Evolutionary conservation across 2,113 vertebrate genomes (phyloP).

Genomic region (Hippocampus comes): DNA sequence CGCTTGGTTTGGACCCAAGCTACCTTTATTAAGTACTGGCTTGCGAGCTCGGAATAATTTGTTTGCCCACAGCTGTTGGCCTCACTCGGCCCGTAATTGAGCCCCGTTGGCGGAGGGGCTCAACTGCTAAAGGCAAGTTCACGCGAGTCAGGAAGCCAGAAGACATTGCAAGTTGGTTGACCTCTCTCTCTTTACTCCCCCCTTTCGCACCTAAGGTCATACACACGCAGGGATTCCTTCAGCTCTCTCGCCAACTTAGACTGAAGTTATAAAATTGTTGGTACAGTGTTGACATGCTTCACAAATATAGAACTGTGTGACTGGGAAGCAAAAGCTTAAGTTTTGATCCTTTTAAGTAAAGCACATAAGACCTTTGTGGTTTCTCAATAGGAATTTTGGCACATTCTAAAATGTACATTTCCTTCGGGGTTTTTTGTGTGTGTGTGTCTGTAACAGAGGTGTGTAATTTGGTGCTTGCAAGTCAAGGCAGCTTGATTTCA

Average conservation of each 20-base stretch:
- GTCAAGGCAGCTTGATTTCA: too few relatives aligned
- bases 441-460: too few relatives aligned
- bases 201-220: neutral
- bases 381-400: too few relatives aligned
- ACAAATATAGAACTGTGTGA: neutral
- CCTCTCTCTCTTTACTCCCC: neutral
- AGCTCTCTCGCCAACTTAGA: neutral
- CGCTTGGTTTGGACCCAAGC: conserved; percentile 16
- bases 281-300: neutral
- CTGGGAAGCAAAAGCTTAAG: neutral
- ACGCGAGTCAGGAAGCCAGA: conserved; percentile 33
- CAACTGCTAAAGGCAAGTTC: conserved; percentile 31
- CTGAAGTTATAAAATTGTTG: neutral
- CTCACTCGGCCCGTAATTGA: conserved; percentile 5
- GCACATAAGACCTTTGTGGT: too few relatives aligned
- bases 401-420: too few relatives aligned
- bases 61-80: conserved; percentile 16
- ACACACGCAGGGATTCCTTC: neutral
- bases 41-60: neutral
- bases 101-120: conserved; percentile 11
- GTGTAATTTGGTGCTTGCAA: too few relatives aligned
- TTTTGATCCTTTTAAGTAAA: too few relatives aligned
- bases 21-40: neutral
- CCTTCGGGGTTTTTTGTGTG: too few relatives aligned
- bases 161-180: neutral